These are phyloP conservation scores for Bemisia tabaci DNA, from an alignment of 1,140 invertebrate genomes.

Conservation along the genomic window DNA sequence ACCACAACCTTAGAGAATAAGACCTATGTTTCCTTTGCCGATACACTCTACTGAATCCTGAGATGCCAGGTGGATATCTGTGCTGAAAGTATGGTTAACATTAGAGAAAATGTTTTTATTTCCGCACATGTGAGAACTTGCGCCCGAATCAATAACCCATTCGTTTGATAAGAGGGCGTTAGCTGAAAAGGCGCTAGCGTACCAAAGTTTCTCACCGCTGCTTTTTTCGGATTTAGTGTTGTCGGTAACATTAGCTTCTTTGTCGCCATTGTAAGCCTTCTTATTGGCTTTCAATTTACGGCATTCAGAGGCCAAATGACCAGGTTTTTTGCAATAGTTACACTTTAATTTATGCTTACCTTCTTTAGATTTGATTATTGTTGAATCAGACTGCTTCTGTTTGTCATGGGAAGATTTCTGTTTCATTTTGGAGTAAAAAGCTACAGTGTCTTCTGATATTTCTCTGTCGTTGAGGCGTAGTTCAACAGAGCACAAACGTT, in stretches of 20 bases:
- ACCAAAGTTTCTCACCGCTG: background rate
- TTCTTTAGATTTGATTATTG: background rate
- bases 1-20: background rate
- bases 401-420: background rate
- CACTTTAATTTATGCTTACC: background rate
- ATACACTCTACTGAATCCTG: background rate
- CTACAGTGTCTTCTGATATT: background rate
- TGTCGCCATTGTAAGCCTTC: background rate
- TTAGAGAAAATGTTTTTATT: background rate
- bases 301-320: constrained; percentile 7
- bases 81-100: background rate
- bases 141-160: background rate
- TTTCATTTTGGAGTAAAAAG: background rate
- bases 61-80: background rate
- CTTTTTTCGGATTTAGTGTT: background rate
- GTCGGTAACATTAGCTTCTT: background rate
- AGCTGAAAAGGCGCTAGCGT: background rate
- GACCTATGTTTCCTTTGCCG: background rate
- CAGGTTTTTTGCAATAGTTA: constrained; percentile 2
- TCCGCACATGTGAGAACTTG: background rate
- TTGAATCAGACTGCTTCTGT: background rate
- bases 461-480: background rate
- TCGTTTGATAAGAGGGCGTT: background rate
- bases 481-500: background rate
- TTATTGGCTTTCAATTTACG: constrained; percentile 1